A percentile compares a stretch with the other conserved stretches of the same genome.
Conservation (phyloP, 2,888 invertebrate species). For the Julus scanicus region DNA sequence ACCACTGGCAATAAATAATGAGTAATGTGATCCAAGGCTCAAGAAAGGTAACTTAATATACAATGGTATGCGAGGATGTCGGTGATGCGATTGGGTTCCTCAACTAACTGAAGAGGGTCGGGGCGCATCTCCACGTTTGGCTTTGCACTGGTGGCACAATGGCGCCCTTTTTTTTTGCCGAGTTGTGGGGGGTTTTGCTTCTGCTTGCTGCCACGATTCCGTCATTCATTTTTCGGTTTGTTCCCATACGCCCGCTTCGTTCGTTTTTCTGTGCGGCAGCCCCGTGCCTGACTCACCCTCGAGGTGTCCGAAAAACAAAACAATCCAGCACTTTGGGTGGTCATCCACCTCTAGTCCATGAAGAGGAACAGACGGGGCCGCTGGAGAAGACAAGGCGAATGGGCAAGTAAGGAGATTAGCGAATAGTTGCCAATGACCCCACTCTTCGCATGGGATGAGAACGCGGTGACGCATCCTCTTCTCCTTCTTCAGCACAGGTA, state of each 20-base stretch:
- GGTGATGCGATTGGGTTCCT: slow-evolving; percentile 24
- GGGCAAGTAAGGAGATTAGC: slow-evolving; percentile 29
- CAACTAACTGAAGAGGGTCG: slow-evolving; percentile 2
- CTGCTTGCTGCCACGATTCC: slow-evolving; percentile 40
- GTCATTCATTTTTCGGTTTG: slow-evolving; percentile 47
- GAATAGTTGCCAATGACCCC: slow-evolving; percentile 25
- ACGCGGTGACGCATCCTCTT: slow-evolving; percentile 20
- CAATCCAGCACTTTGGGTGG: slow-evolving; percentile 16
- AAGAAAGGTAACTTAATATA: slow-evolving; percentile 51
- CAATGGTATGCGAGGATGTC: slow-evolving; percentile 42
- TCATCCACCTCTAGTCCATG: background rate
- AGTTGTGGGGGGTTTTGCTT: slow-evolving; percentile 36
- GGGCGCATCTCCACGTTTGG: slow-evolving; percentile 17
- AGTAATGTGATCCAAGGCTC: slow-evolving; percentile 50
- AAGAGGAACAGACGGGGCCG: slow-evolving; percentile 1
- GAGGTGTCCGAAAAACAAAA: slow-evolving; percentile 41
- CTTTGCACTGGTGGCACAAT: background rate
- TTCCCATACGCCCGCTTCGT: slow-evolving; percentile 8
- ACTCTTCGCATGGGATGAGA: slow-evolving; percentile 8
- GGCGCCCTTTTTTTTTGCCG: background rate
- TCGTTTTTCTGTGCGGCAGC: slow-evolving; percentile 5
- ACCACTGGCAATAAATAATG: slow-evolving; percentile 55
- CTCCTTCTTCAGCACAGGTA: slow-evolving; percentile 51
- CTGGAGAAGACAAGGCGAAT: slow-evolving; percentile 38
- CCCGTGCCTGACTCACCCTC: background rate